Evolutionary conservation across 1,140 invertebrate species (phyloP).

Genomic region (Heliothis virescens): DNA sequence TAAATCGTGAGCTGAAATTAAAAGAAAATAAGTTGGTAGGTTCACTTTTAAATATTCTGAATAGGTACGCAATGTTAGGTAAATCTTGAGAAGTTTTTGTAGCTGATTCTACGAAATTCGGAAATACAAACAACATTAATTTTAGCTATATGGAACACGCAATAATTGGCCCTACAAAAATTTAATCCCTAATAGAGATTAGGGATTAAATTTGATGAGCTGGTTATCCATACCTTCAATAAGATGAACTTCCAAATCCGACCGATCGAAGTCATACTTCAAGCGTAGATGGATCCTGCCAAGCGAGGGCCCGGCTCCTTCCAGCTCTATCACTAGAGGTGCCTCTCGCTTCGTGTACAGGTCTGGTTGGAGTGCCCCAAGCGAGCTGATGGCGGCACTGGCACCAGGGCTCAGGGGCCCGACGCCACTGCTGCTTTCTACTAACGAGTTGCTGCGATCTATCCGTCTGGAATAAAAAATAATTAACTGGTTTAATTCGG

Average conservation of each 20-base stretch:
- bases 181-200: too few species aligned
- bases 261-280: conserved; percentile 95
- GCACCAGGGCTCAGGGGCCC: conserved; percentile 80
- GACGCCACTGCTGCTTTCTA: conserved; percentile 81
- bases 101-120: too few species aligned
- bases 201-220: too few species aligned
- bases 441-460: conserved; percentile 84
- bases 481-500: background rate
- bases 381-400: conserved; percentile 87
- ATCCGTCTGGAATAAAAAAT: conserved; percentile 75
- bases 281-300: conserved; percentile 94
- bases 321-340: conserved; percentile 89
- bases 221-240: conserved; percentile 89
- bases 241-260: conserved; percentile 94
- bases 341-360: conserved; percentile 92
- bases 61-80: too few species aligned
- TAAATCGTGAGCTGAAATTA: conserved; percentile 91
- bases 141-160: background rate
- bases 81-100: background rate
- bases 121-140: too few species aligned
- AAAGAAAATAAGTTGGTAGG: background rate
- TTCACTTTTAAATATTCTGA: background rate
- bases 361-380: conserved; percentile 95
- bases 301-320: conserved; percentile 88
- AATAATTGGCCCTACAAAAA: too few species aligned